Evolutionary conservation across 2,113 vertebrate species (phyloP).

Genomic region (Triplophysa dalaica): DNA sequence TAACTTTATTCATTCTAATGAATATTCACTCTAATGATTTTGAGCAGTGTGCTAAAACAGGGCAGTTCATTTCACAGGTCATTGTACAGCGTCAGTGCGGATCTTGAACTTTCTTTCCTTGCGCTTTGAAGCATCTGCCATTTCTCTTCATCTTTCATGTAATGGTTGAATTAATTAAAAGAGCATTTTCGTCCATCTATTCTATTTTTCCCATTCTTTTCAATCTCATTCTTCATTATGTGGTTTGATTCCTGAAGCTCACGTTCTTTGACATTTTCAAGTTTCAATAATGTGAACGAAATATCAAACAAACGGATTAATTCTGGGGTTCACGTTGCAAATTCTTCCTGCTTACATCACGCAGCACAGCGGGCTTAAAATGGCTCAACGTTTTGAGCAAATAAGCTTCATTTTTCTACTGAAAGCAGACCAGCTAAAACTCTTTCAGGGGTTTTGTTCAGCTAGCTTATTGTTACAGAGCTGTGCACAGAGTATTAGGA

Average conservation of each 20-base stretch:
- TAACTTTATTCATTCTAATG: neutral
- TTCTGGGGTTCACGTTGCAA: neutral
- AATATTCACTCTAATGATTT: neutral
- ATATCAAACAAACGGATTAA: neutral
- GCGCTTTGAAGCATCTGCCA: neutral
- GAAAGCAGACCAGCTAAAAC: slow-evolving; percentile 19
- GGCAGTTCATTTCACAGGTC: neutral
- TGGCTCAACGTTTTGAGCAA: slow-evolving; percentile 38
- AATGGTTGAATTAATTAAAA: neutral
- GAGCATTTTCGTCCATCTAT: neutral
- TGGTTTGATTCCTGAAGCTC: neutral
- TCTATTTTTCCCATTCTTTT: neutral
- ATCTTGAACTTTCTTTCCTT: neutral
- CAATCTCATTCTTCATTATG: neutral
- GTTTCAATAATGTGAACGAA: neutral
- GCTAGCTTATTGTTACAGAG: slow-evolving; percentile 24
- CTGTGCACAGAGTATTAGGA: slow-evolving; percentile 18
- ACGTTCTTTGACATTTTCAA: neutral
- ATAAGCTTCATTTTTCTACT: slow-evolving; percentile 45
- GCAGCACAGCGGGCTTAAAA: slow-evolving; percentile 29
- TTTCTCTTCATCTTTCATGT: neutral
- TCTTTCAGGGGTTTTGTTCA: slow-evolving; percentile 27
- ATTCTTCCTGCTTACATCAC: slow-evolving; percentile 22
- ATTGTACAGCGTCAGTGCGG: neutral
- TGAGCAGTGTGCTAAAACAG: neutral